phyloP scores from a whole-genome alignment of 2,797 vertebrate genomes.

The Anniella stebbinsi region DNA sequence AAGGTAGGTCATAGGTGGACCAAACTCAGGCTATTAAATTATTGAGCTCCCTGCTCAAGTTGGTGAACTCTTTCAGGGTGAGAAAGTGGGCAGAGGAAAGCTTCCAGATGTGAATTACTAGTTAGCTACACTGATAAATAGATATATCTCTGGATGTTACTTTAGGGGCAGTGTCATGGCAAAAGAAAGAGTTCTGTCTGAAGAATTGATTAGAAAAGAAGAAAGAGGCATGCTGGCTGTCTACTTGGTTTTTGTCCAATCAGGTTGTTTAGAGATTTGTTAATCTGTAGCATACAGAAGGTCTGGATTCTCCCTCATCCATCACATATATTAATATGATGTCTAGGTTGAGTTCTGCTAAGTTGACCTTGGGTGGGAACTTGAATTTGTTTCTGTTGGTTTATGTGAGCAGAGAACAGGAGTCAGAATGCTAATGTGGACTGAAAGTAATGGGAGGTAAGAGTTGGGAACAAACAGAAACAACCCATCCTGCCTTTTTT shows the following conservation, averaged over 20 bases:
- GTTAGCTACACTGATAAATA: not conserved
- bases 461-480: slow-evolving; percentile 61
- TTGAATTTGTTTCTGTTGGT: slow-evolving; percentile 34
- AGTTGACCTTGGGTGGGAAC: slow-evolving; percentile 34
- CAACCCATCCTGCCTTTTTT: slow-evolving; percentile 30
- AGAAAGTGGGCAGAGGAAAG: not conserved
- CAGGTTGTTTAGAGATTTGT: slow-evolving; percentile 11
- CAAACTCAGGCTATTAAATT: not conserved
- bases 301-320: not conserved
- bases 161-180: not conserved
- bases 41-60: not conserved
- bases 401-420: slow-evolving; percentile 15
- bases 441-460: slow-evolving; percentile 45
- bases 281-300: slow-evolving; percentile 44
- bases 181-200: not conserved
- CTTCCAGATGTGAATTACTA: not conserved
- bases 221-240: not conserved
- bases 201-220: not conserved
- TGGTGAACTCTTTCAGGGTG: not conserved
- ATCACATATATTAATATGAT: slow-evolving; percentile 38
- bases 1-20: not conserved
- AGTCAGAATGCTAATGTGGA: slow-evolving; percentile 59
- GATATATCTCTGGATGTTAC: not conserved
- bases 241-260: not conserved
- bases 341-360: slow-evolving; percentile 20